phyloP scores from a whole-genome alignment of 2,113 vertebrate genomes.

The Apodemus sylvaticus region DNA sequence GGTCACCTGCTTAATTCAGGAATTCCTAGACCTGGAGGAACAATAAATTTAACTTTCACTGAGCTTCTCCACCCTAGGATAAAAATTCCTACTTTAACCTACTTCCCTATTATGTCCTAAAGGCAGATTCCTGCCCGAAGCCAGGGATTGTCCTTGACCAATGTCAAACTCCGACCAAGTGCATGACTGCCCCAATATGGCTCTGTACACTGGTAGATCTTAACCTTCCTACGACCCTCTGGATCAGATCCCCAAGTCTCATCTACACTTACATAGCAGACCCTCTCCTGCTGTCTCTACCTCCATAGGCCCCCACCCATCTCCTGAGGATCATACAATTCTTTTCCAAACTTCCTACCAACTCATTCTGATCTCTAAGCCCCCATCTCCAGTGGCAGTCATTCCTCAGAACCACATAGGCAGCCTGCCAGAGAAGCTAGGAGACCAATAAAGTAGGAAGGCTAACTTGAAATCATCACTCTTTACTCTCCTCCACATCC shows the following conservation, averaged over 20 bases:
- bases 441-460: neutral
- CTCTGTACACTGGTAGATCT: neutral
- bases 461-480: neutral
- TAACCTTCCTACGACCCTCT: neutral
- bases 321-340: neutral
- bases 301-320: neutral
- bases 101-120: too few relatives aligned
- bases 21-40: too few relatives aligned
- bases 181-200: too few relatives aligned
- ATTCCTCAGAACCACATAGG: neutral
- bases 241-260: neutral
- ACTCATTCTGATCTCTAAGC: neutral
- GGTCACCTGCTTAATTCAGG: too few relatives aligned
- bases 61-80: too few relatives aligned
- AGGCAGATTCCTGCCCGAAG: too few relatives aligned
- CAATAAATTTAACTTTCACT: too few relatives aligned
- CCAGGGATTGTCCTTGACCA: too few relatives aligned
- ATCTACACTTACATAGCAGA: neutral
- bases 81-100: too few relatives aligned
- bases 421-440: neutral
- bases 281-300: neutral
- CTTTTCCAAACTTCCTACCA: neutral
- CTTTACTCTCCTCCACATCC: neutral
- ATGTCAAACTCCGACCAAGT: too few relatives aligned
- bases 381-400: neutral